These are phyloP conservation scores for Brachyrhaphis roseni DNA, from an alignment of 2,797 vertebrate genomes.

Conservation along the genomic window DNA sequence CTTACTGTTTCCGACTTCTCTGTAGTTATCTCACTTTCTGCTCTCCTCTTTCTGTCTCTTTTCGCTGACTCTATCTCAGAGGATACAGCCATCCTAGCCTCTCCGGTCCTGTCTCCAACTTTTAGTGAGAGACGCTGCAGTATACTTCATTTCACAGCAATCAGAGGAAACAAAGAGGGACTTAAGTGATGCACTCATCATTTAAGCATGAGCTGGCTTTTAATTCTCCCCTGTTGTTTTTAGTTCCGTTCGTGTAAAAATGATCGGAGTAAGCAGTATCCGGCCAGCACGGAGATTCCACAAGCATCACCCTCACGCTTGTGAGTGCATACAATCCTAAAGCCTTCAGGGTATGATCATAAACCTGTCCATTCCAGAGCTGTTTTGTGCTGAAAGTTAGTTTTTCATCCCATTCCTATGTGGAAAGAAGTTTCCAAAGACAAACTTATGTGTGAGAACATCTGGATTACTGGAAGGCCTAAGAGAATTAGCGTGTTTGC, in stretches of 20 bases:
- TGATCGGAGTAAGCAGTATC: slow-evolving; percentile 66
- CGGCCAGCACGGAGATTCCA: slow-evolving; percentile 35
- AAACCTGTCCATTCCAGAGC: slow-evolving; percentile 28
- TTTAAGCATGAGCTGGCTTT: slow-evolving; percentile 70
- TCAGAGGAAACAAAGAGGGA: slow-evolving; percentile 64
- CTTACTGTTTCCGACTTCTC: slow-evolving; percentile 36
- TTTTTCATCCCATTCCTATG: slow-evolving; percentile 16
- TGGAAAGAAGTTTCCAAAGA: slow-evolving; percentile 1
- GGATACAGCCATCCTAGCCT: slow-evolving; percentile 34
- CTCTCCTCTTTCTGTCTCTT: slow-evolving; percentile 14
- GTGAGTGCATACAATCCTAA: slow-evolving; percentile 50
- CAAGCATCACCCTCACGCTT: slow-evolving; percentile 19
- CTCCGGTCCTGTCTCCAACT: slow-evolving; percentile 33
- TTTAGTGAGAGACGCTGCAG: slow-evolving; percentile 32
- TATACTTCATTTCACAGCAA: slow-evolving; percentile 61
- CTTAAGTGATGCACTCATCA: slow-evolving; percentile 67
- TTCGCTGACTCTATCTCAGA: slow-evolving; percentile 34
- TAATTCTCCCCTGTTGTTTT: slow-evolving; percentile 55
- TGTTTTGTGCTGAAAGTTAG: slow-evolving; percentile 41
- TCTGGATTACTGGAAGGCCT: slow-evolving; percentile 4
- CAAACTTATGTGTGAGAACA: slow-evolving; percentile 1
- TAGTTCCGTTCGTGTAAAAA: slow-evolving; percentile 60
- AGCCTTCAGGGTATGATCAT: slow-evolving; percentile 43
- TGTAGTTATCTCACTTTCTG: slow-evolving; percentile 33
- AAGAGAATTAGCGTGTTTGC: slow-evolving; percentile 3